Evolutionary conservation across 2,888 invertebrate genomes (phyloP), one percentile per base, ranked within the genome.

Genomic region (Dyspetes luteomarginatus): DNA sequence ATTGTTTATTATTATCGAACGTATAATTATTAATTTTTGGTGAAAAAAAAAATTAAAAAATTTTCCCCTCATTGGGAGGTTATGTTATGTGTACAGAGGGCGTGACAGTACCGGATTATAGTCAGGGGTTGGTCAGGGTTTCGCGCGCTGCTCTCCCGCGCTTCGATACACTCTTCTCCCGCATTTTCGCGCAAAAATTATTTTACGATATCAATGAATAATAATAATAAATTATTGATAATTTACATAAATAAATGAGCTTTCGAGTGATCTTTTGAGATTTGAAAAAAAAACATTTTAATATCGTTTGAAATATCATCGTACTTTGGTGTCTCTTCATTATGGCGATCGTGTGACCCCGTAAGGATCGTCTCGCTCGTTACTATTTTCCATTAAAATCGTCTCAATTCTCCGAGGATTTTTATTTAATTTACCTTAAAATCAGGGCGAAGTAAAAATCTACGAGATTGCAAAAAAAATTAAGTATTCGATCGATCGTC

Each of bases 51-150:
- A 36, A 36, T 36, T 36, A 36, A 4, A 7, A 9, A 4, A 15
- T 56, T 73, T 73, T 56, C 28, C 45, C 55, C 74, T 28, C 69
- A 78, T 80, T 77, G 75, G 67, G 89, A 91, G 90, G 90, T 90
- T 90, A 91, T 91, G 90, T 88, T 83, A 78, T 86, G 84, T 84
- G 84, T 89, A 89, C 88, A 91, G 91, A 91, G 91, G 91, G 91
- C 91, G 91, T 90, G 84, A 88, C 86, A 83, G 89, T 86, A 78
- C 83, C 86, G 83, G 81, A 85, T 78, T 86, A 41, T 52, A 41
- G 81, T 82, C 88, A 89, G 88, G 90, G 91, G 91, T 91, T 91
- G 90, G 89, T 90, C 90, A 84, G 85, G 81, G 84, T 89, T 90
- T 74, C 74, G 74, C 90, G 90, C 91, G 90, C 90, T 89, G 85